These are phyloP conservation scores for Numenius arquata DNA, from an alignment of 2,113 vertebrate genomes.

Conservation along the genomic window DNA sequence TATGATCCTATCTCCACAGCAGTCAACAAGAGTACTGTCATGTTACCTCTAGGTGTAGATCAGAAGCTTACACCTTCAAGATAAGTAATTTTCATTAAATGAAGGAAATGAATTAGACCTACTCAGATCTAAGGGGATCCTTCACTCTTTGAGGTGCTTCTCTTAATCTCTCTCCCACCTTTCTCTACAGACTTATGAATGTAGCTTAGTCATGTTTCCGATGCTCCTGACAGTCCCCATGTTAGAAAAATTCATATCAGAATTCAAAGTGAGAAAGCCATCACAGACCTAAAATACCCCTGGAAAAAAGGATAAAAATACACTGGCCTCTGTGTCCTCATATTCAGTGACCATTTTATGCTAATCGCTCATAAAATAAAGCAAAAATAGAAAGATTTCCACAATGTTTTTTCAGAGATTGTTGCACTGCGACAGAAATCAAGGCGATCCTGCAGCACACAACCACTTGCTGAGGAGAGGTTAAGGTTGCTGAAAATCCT, in stretches of 20 bases:
- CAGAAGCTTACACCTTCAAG: neutral
- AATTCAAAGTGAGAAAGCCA: neutral
- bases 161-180: neutral
- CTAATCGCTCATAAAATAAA: neutral
- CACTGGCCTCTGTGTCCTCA: neutral
- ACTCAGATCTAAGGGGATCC: neutral
- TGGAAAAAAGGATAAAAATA: neutral
- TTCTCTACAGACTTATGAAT: neutral
- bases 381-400: fast-evolving
- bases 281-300: neutral
- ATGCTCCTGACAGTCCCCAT: too few species aligned
- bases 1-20: neutral
- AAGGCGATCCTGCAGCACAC: neutral
- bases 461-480: constrained; percentile 1
- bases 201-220: fast-evolving
- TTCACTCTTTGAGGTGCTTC: neutral
- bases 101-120: neutral
- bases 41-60: neutral
- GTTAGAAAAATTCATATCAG: neutral
- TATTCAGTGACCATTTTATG: neutral
- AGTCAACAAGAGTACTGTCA: neutral
- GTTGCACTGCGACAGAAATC: neutral
- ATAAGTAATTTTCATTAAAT: neutral
- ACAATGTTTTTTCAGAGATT: neutral
- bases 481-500: constrained; percentile 38